Conservation (phyloP, 1,140 invertebrate species). For the Temnothorax nylanderi region DNA sequence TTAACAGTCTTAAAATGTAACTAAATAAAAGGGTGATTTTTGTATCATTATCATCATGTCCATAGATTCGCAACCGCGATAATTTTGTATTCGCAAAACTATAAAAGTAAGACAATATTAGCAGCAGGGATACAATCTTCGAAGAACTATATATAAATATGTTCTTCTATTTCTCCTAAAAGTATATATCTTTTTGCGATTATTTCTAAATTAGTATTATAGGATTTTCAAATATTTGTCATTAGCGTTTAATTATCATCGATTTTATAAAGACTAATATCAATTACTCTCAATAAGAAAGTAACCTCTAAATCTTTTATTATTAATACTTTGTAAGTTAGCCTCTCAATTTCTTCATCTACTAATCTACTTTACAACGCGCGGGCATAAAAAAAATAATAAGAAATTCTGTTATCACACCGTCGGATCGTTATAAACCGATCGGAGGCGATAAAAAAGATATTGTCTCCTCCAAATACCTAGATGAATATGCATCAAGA, state of each 20-base stretch:
- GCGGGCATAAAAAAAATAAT: not conserved
- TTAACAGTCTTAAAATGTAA: not conserved
- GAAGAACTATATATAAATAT: not conserved
- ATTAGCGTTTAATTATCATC: too few species aligned
- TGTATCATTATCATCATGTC: not conserved
- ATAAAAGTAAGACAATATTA: not conserved
- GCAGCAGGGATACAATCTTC: not conserved
- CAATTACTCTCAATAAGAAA: too few species aligned
- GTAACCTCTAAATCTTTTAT: too few species aligned
- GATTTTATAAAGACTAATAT: too few species aligned
- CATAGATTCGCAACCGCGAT: not conserved
- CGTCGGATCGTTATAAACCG: not conserved
- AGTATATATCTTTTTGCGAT: too few species aligned
- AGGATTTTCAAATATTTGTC: too few species aligned
- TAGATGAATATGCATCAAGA: constrained; percentile 13
- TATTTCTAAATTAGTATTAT: too few species aligned
- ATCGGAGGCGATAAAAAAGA: not conserved
- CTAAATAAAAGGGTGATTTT: constrained; percentile 22
- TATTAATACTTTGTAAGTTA: too few species aligned
- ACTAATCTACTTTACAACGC: too few species aligned
- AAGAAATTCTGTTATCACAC: constrained; percentile 9
- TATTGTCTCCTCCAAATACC: not conserved
- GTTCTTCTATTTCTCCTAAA: too few species aligned
- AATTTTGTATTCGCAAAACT: not conserved
- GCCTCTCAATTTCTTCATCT: too few species aligned